phyloP scores from a whole-genome alignment of 30 jellyfish, hydroid and myxozoan species.

The Cassiopea xamachana region DNA sequence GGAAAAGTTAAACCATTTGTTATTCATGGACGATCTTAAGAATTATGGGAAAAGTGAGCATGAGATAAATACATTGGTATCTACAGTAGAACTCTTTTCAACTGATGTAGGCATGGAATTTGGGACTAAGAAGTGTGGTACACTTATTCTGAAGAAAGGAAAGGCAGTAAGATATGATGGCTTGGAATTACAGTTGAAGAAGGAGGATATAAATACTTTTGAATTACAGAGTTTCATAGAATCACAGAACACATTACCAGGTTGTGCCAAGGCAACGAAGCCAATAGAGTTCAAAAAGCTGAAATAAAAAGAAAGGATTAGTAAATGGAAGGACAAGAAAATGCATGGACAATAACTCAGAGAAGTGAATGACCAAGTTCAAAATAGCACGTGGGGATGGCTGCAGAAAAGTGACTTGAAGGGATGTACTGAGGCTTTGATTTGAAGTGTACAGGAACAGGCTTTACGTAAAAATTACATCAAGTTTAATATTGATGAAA shows the following conservation, averaged over 20 bases:
- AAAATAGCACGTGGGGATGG: conserved; percentile 15
- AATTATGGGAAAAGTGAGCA: no score
- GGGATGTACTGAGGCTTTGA: no score
- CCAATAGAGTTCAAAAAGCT: neutral
- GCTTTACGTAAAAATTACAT: neutral
- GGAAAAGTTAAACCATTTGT: conserved; percentile 32
- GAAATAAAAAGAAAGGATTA: neutral
- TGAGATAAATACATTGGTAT: neutral
- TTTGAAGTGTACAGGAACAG: neutral
- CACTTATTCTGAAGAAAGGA: conserved; percentile 12
- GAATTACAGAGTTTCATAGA: conserved; percentile 21
- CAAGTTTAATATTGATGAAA: no score
- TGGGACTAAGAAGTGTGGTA: conserved; percentile 5
- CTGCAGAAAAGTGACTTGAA: neutral
- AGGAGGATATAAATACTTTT: conserved; percentile 35
- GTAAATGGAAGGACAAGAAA: neutral
- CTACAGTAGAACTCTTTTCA: neutral
- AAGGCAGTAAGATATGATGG: conserved; percentile 35
- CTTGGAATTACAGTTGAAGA: conserved; percentile 32
- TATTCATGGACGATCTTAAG: conserved; percentile 13
- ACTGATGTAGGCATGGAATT: conserved; percentile 47
- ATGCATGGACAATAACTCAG: conserved; percentile 15
- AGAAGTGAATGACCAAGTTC: neutral
- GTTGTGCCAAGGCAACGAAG: conserved; percentile 1
- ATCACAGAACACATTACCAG: neutral